Percentiles rank a stretch among this genome's conserved stretches.
phyloP scores from a whole-genome alignment of 1,140 invertebrate genomes.

The Drosophila nigrodunni region DNA sequence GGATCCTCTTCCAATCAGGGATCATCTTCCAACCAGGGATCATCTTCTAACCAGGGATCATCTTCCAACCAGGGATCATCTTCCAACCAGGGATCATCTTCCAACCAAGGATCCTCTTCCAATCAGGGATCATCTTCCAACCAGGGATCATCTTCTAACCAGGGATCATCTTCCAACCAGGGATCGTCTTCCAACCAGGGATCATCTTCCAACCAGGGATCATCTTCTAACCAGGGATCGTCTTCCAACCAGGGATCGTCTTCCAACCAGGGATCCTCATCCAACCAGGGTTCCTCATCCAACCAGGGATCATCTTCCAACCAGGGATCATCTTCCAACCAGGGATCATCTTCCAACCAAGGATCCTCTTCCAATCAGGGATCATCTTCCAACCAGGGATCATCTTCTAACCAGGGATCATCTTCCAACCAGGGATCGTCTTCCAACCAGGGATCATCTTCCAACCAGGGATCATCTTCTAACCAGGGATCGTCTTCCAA shows the following conservation, averaged over 20 bases:
- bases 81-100: slow-evolving; percentile 31
- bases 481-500: slow-evolving; percentile 44
- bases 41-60: slow-evolving; percentile 37
- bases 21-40: slow-evolving; percentile 47
- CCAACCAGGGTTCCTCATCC: slow-evolving; percentile 37
- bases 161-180: slow-evolving; percentile 41
- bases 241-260: slow-evolving; percentile 34
- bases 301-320: slow-evolving; percentile 51
- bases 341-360: slow-evolving; percentile 43
- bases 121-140: slow-evolving; percentile 52
- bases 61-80: slow-evolving; percentile 52
- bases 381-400: slow-evolving; percentile 47
- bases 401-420: slow-evolving; percentile 48
- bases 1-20: slow-evolving; percentile 46
- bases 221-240: slow-evolving; percentile 42
- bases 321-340: slow-evolving; percentile 52
- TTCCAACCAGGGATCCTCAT: slow-evolving; percentile 37
- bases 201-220: slow-evolving; percentile 44
- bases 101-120: slow-evolving; percentile 42
- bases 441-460: slow-evolving; percentile 33
- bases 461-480: slow-evolving; percentile 41
- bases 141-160: slow-evolving; percentile 40
- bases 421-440: slow-evolving; percentile 42
- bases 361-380: slow-evolving; percentile 47
- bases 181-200: slow-evolving; percentile 45